A percentile compares a stretch with the other conserved stretches of the same genome.
Evolutionary conservation across 53 echinoderm and acorn worm genomes (phyloP).

Genomic region (Arbacia lixula): DNA sequence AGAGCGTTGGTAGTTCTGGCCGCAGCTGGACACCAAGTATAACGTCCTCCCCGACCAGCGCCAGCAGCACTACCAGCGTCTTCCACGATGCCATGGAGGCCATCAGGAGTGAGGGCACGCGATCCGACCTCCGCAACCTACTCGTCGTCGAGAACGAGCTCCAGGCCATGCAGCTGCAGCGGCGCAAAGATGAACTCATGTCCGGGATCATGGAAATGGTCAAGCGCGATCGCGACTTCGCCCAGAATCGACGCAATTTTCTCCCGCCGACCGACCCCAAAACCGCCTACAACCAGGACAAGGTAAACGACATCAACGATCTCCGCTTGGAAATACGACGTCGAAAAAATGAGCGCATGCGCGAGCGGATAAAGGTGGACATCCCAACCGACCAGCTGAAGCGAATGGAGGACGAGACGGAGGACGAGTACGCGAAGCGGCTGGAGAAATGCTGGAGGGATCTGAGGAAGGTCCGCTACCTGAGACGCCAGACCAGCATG

Average conservation of each 20-base stretch:
- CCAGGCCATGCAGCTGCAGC: slow-evolving; percentile 39
- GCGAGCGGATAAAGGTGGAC: slow-evolving; percentile 45
- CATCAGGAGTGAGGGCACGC: slow-evolving; percentile 8
- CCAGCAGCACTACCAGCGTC: background rate
- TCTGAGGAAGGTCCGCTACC: slow-evolving; percentile 35
- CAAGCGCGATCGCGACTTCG: slow-evolving; percentile 41
- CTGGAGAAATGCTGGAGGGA: slow-evolving; percentile 49
- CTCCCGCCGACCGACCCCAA: background rate
- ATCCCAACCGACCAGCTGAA: slow-evolving; percentile 36
- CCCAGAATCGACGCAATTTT: background rate
- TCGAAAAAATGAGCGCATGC: slow-evolving; percentile 44
- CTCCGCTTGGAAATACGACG: slow-evolving; percentile 54
- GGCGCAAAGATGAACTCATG: slow-evolving; percentile 37
- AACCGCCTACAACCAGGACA: background rate
- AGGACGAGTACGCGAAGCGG: slow-evolving; percentile 29
- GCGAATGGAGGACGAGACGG: slow-evolving; percentile 37
- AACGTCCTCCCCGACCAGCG: background rate
- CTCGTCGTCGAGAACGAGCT: slow-evolving; percentile 47
- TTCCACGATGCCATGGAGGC: slow-evolving; percentile 40
- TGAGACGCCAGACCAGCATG: slow-evolving; percentile 7
- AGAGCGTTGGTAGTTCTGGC: slow-evolving; percentile 11
- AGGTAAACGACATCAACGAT: slow-evolving; percentile 38
- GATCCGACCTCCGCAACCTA: slow-evolving; percentile 26
- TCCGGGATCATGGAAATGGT: slow-evolving; percentile 18
- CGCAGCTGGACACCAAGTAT: background rate